Evolutionary conservation across 2,888 invertebrate genomes (phyloP), one percentile per base, ranked within the genome.

Genomic region (Maniola hyperantus): DNA sequence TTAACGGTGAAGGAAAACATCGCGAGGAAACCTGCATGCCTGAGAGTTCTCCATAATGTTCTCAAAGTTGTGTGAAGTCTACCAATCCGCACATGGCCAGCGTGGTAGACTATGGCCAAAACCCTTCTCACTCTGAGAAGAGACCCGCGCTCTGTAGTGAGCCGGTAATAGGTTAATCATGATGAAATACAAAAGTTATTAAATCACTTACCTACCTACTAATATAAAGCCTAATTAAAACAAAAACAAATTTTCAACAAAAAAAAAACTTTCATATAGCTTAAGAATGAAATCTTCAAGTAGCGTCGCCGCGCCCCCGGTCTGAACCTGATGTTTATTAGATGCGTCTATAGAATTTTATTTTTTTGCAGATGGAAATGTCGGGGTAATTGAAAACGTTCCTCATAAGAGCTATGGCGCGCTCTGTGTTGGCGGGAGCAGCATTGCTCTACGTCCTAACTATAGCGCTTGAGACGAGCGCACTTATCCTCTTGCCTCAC

Each of bases 401-500:
- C 67, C 70, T 73, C 75, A 71, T 68, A 71, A 78, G 75, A 83
- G 83, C 79, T 71, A 88, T 89, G 89, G 89, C 89, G 82, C 85
- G 82, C 79, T 78, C 76, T 74, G 82, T 85, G 85, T 76, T 89
- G 83, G 85, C 82, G 80, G 81, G 85, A 78, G 88, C 84, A 76
- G 88, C 87, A 74, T 80, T 90, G 85, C 84, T 89, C 77, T 88
- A 84, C 78, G 83, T 81, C 74, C 78, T 89, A 71, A 81, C 80
- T 79, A 74, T 83, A 78, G 84, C 78, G 77, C 77, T 85, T 69
- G 80, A 80, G 72, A 76, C 85, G 71, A 81, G 80, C 76, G 88
- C 89, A 73, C 80, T 94, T 68, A 93, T 95, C 74, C 95, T 97
- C 79, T 94, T 97, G 82, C 97, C 97, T 60, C 97, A 97, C 88